Conservation (phyloP, 2,113 vertebrate genomes). For the Neolamprologus brichardi region DNA sequence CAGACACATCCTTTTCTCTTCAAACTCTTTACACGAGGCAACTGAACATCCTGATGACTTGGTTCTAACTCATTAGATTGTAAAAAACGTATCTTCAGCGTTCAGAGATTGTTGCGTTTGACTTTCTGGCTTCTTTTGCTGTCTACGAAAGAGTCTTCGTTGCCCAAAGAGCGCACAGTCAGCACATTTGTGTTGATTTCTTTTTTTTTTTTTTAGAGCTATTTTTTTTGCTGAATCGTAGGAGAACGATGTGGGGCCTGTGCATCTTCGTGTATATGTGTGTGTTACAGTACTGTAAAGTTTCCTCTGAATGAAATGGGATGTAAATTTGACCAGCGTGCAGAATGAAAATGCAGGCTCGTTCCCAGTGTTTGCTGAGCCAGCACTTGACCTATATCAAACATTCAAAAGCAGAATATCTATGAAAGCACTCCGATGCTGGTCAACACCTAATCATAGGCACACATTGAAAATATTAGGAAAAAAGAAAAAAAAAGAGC, state of each 20-base stretch:
- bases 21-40: neutral
- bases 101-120: neutral
- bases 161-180: conserved; percentile 19
- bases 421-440: conserved; percentile 15
- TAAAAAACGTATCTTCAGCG: neutral
- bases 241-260: neutral
- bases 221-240: conserved; percentile 59
- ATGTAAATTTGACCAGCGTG: conserved; percentile 58
- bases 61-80: neutral
- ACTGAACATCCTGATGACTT: neutral
- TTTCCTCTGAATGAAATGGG: conserved; percentile 49
- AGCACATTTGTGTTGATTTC: conserved; percentile 38
- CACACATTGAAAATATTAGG: neutral
- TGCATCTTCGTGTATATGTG: neutral
- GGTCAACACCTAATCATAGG: conserved; percentile 9
- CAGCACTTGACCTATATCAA: conserved; percentile 50
- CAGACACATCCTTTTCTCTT: neutral
- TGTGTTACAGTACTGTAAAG: conserved; percentile 16
- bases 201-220: neutral
- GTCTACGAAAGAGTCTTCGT: conserved; percentile 1
- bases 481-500: neutral
- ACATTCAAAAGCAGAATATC: conserved; percentile 38
- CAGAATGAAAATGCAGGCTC: conserved; percentile 33
- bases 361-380: conserved; percentile 48
- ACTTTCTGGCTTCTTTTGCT: conserved; percentile 8